phyloP scores from a whole-genome alignment of 2,888 invertebrate species.

The Sclerodermus sp. region DNA sequence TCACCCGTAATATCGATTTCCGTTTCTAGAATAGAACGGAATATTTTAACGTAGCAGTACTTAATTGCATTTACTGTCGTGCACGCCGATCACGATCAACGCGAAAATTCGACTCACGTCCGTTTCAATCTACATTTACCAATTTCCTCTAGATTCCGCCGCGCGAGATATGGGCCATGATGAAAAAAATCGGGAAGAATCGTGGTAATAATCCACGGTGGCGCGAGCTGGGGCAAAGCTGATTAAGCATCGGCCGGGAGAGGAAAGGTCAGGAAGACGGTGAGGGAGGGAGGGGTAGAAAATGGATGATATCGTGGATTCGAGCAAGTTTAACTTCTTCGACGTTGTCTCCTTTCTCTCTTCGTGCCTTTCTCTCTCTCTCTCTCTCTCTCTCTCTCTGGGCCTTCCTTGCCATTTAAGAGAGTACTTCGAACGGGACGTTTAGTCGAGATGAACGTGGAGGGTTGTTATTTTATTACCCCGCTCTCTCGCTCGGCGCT shows the following conservation, averaged over 20 bases:
- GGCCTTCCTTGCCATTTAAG: background rate
- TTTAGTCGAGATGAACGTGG: conserved; percentile 21
- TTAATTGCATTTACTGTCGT: conserved; percentile 2
- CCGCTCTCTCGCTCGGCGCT: no score
- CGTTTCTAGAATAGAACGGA: no score
- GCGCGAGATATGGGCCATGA: background rate
- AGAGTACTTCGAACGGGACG: conserved; percentile 14
- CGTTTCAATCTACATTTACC: conserved; percentile 30
- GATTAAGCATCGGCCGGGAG: conserved; percentile 23
- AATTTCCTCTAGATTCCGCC: conserved; percentile 18
- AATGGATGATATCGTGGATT: conserved; percentile 8
- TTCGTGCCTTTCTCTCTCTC: background rate
- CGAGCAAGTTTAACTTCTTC: conserved; percentile 30
- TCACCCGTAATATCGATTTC: no score
- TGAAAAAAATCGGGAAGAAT: conserved; percentile 8
- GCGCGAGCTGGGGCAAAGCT: conserved; percentile 18
- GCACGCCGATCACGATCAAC: background rate
- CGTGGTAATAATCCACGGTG: conserved; percentile 21
- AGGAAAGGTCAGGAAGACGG: background rate
- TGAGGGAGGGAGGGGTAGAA: conserved; percentile 5
- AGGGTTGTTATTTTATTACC: conserved; percentile 47
- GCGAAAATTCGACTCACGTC: conserved; percentile 22
- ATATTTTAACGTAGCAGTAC: background rate
- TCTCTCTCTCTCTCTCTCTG: no score
- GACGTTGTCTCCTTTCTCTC: conserved; percentile 1